Percentiles rank a stretch among this genome's conserved stretches.
Conservation (phyloP, 2,888 invertebrate species). For the Flexamia atlantica region DNA sequence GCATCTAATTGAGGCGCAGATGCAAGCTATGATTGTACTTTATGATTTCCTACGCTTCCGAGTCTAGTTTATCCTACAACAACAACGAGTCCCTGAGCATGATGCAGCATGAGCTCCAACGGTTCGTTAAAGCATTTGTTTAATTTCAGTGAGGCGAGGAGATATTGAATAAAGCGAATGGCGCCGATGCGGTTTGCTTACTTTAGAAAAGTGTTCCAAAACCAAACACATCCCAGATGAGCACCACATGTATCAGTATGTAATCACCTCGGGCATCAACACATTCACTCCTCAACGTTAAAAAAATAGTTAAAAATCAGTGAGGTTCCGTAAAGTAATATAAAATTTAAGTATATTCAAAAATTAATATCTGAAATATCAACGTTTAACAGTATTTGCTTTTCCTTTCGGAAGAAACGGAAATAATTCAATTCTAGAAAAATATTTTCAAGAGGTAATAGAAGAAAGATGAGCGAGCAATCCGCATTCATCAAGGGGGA, state of each 20-base stretch:
- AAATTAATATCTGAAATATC: too few relatives aligned
- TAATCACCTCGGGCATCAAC: too few relatives aligned
- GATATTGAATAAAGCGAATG: neutral
- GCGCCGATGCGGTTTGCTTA: neutral
- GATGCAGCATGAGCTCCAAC: neutral
- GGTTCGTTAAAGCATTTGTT: neutral
- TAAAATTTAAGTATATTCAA: too few relatives aligned
- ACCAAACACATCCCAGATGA: neutral
- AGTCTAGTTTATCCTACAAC: neutral
- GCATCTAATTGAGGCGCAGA: constrained; percentile 25
- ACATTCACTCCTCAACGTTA: too few relatives aligned
- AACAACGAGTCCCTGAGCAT: neutral
- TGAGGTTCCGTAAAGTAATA: too few relatives aligned
- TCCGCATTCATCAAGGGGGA: constrained; percentile 37
- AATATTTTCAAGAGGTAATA: neutral
- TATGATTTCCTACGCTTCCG: constrained; percentile 37
- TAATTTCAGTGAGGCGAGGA: neutral
- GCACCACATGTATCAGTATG: neutral
- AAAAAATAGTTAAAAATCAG: too few relatives aligned
- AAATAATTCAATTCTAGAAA: neutral
- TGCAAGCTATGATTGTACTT: constrained; percentile 23
- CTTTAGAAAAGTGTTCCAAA: neutral
- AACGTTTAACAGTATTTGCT: neutral
- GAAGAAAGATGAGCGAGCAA: constrained; percentile 29
- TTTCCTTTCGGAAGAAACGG: neutral